Evolutionary conservation across 2,797 vertebrate species (phyloP), one percentile per base, ranked within the genome.

Genomic region (Crypturellus tataupa): DNA sequence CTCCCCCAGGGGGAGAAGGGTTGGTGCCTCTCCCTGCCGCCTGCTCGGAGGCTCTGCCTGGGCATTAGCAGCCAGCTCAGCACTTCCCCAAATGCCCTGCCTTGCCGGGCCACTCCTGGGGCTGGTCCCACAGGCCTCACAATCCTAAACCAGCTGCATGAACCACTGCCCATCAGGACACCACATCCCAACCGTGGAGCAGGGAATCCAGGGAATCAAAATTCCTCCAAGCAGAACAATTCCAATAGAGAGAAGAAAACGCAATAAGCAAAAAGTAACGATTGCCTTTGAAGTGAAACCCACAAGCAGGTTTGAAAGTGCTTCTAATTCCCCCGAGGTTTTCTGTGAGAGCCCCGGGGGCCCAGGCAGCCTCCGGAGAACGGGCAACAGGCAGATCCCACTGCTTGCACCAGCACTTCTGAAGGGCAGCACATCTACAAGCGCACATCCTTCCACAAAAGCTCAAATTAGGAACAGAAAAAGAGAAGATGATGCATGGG

Each of bases 51-150:
- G 40, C 72, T 16, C 51, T 42, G 10, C 42, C 42, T n/a, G 39
- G 37, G 31, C 15, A 55, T n/a, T 67, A 68, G 29, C 12, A 37
- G 16, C 25, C 9, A 2, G 18, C 29, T 37, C 21, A 18, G 35
- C 49, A 89, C 12, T 14, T 12, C 20, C 21, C 40, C 10, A 1
- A 0, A 3, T 16, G 14, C 10, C 13, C 25, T 21, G 4, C 46
- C 6, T 46, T 13, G 29, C 58, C 6, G 13, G 44, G 37, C 33
- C 29, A 3, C 29, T 29, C 12, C n/a, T 46, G 77, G 39, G 10
- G 47, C 44, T 1, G 5, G 23, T 53, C 27, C 73, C 16, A 7
- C 25, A 13, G 18, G 8, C 12, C 77, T 62, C 69, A 35, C 78
- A 73, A 12, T 16, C 3, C 51, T 6, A 2, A 71, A n/a, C 12